Evolutionary conservation across 2,888 invertebrate species (phyloP).

Genomic region (Tetrapedia diversipes): DNA sequence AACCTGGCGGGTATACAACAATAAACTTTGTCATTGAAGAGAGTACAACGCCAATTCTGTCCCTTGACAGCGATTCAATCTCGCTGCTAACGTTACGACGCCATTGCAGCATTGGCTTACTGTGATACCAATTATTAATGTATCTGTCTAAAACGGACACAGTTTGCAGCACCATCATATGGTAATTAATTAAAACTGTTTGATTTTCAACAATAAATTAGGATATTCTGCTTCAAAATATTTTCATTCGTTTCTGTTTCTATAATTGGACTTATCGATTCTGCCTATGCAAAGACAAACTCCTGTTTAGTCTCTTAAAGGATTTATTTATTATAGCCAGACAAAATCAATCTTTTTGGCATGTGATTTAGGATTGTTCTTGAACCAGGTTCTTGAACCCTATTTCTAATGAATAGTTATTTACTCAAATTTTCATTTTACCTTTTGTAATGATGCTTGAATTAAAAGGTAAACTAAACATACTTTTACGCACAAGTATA

Average conservation of each 20-base stretch:
- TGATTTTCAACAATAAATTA: conserved; percentile 1
- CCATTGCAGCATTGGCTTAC: conserved; percentile 29
- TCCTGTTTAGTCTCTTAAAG: too few relatives aligned
- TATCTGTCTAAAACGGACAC: conserved; percentile 22
- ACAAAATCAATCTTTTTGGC: too few relatives aligned
- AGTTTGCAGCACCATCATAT: conserved; percentile 16
- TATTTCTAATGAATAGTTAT: too few relatives aligned
- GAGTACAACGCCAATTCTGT: conserved; percentile 33
- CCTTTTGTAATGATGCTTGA: too few relatives aligned
- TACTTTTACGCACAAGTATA: too few relatives aligned
- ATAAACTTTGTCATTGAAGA: conserved; percentile 44
- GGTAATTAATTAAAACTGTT: conserved; percentile 48
- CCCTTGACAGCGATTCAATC: conserved; percentile 31
- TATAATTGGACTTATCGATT: too few relatives aligned
- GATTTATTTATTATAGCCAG: too few relatives aligned
- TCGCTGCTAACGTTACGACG: conserved; percentile 28
- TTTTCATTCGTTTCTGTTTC: not conserved
- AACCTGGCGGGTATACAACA: conserved; percentile 17
- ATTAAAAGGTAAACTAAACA: too few relatives aligned
- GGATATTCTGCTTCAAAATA: not conserved
- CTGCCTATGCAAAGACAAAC: too few relatives aligned
- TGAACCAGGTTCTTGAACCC: too few relatives aligned
- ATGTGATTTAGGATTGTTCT: too few relatives aligned
- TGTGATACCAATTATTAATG: conserved; percentile 43
- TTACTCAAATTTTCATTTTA: too few relatives aligned